Percentiles rank a stretch among this genome's conserved stretches.
Conservation (phyloP, 2,888 invertebrate genomes). For the Pharmacophagus antenor region DNA sequence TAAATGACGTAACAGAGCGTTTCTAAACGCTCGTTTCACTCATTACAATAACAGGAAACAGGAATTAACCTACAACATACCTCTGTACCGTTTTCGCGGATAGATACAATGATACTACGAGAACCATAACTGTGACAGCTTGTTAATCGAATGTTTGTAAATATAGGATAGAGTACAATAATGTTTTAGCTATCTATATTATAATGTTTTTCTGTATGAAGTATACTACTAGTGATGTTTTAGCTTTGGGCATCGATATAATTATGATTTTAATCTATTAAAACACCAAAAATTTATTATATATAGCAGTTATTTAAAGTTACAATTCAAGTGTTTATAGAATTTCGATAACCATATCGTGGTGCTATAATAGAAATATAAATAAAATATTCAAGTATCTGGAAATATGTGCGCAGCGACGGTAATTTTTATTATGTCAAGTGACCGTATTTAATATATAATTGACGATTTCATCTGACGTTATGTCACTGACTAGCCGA, state of each 20-base stretch:
- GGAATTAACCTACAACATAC: constrained; percentile 3
- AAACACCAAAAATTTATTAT: too few relatives aligned
- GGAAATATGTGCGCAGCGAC: too few relatives aligned
- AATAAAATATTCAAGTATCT: too few relatives aligned
- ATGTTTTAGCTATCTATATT: constrained; percentile 18
- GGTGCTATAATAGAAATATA: too few relatives aligned
- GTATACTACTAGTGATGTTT: constrained; percentile 2
- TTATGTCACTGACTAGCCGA: too few relatives aligned
- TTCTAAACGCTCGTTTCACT: not conserved
- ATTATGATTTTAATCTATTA: not conserved
- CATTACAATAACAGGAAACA: constrained; percentile 21
- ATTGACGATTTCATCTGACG: too few relatives aligned
- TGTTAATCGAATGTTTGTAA: constrained; percentile 13
- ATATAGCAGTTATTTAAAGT: too few relatives aligned
- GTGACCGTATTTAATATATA: too few relatives aligned
- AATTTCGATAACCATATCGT: too few relatives aligned
- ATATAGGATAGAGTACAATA: constrained; percentile 7
- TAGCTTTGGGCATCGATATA: not conserved
- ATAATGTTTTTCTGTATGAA: constrained; percentile 9
- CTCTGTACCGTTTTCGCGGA: constrained; percentile 7
- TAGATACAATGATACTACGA: constrained; percentile 11
- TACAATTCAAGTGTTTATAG: too few relatives aligned
- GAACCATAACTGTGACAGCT: constrained; percentile 9
- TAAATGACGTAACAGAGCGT: constrained; percentile 3
- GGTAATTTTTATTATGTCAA: too few relatives aligned